Base-by-base conservation (phyloP, 2,888 invertebrate genomes). In the Clusia tigrina region DNA sequence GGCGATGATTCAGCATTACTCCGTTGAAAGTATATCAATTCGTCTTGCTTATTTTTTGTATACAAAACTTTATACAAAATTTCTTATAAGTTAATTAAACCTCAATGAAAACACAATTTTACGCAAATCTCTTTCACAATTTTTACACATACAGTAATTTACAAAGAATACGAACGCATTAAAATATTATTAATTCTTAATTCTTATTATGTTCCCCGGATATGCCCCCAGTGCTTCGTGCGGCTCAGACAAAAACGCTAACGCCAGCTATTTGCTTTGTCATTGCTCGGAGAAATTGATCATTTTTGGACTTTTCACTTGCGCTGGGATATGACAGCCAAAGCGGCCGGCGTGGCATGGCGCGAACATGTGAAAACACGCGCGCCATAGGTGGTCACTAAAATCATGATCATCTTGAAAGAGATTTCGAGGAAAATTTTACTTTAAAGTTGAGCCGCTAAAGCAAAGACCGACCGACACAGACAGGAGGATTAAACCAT, bases 221-320 rank as follows among this genome's bases (percentile, higher is more conserved):
- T 32, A 32, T 32, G 5, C 5, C 32, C 5, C 5, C 5, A 12
- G 12, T 9, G 32, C 12, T 12, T 32, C 12, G 32, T 10, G n/a
- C 5, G 17, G 20, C 48, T 48, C 6, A 48, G 9, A n/a, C n/a
- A n/a, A n/a, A n/a, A n/a, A n/a, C n/a, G n/a, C n/a, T n/a, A n/a
- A n/a, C n/a, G n/a, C n/a, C n/a, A n/a, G 48, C 48, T n/a, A 48
- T n/a, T 48, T 48, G 48, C 48, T 10, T n/a, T 48, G 48, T 48
- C 48, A 48, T 48, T 48, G 17, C 20, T 3, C 48, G 9, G 20
- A 48, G 48, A 48, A 48, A 48, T 48, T 48, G 48, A 48, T 48
- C 48, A 48, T 48, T 10, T 15, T 5, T n/a, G n/a, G n/a, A n/a
- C n/a, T n/a, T n/a, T n/a, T n/a, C n/a, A n/a, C n/a, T n/a, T n/a